Base-by-base conservation (phyloP, 2,113 vertebrate species). In the Ranitomeya variabilis region DNA sequence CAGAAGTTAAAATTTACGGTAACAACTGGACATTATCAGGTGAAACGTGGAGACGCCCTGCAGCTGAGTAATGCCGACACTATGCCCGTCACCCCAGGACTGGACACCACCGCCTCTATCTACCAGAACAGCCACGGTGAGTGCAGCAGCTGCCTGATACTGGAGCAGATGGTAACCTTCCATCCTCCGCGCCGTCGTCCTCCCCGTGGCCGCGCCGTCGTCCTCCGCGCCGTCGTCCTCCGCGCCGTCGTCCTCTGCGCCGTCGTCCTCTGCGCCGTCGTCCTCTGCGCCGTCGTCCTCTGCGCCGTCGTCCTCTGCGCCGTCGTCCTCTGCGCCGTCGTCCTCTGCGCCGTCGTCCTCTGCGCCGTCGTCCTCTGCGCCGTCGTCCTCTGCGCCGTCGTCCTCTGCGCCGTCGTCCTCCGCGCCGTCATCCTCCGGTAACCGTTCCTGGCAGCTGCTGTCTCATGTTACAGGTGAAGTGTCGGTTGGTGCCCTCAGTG, bases 1-100 rank as follows among this genome's bases (percentile, higher is more conserved):
- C 98, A 99, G 95, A 96, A 93, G 90, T 96, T 99, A 88, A 97
- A 96, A 93, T 99, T 99, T 94, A 99, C 96, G 1, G 95, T 99
- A 88, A 92, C 96, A 60, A 99, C 97, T 2, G 98, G 98, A 77
- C 97, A 99, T 93, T 99, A 99, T 87, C 89, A 91, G 11, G 91
- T 99, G 91, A 99, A 97, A 93, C 95, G 93, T 0, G 98, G 98
- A 14, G 98, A 99, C 80, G 94, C 98, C 60, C 93, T 99, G 86
- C 98, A 99, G 93, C 96, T 99, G 88, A 99, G 97, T 92, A 98
- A 98, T 0, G 94, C 94, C 0, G 97, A 98, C 81, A 94, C 95
- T 82, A 97, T 99, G 97, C 96, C 96, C 86, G 94, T 99, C 90
- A 92, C 98, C 57, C 95, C 95, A 87, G 94, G 92, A 2, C 85